These are phyloP conservation scores for Orchestes rusci DNA, from an alignment of 2,888 invertebrate species.

Conservation along the genomic window DNA sequence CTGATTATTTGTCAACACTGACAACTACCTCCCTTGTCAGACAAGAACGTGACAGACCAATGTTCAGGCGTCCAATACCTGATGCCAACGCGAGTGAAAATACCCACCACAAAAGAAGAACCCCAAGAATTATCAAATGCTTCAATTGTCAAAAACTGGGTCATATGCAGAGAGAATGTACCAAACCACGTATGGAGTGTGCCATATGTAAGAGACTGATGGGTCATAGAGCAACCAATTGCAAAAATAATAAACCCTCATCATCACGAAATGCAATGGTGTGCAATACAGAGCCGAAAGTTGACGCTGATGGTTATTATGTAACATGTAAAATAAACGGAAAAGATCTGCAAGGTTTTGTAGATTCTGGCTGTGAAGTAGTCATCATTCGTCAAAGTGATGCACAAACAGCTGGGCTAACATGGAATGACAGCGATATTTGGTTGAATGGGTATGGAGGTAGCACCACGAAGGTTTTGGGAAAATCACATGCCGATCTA, in stretches of 20 bases:
- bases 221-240: constrained; percentile 4
- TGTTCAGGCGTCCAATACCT: not conserved
- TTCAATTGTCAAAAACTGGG: constrained; percentile 5
- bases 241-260: constrained; percentile 5
- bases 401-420: constrained; percentile 2
- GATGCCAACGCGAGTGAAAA: not conserved
- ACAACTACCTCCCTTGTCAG: not conserved
- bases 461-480: constrained; percentile 3
- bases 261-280: not conserved
- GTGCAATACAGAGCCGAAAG: not conserved
- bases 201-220: constrained; percentile 3
- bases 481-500: constrained; percentile 3
- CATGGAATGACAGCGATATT: constrained; percentile 3
- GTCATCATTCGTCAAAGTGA: constrained; percentile 7
- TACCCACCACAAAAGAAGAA: constrained; percentile 1
- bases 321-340: constrained; percentile 5
- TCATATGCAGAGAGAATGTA: constrained; percentile 6
- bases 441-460: constrained; percentile 4
- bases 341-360: constrained; percentile 7
- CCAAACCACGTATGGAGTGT: constrained; percentile 7
- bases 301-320: constrained; percentile 1
- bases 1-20: no score
- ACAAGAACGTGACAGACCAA: not conserved
- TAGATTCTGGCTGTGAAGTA: constrained; percentile 7
- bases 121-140: constrained; percentile 2